Evolutionary conservation across 2,113 vertebrate genomes (phyloP).

Genomic region (Potamarius usumacintae): DNA sequence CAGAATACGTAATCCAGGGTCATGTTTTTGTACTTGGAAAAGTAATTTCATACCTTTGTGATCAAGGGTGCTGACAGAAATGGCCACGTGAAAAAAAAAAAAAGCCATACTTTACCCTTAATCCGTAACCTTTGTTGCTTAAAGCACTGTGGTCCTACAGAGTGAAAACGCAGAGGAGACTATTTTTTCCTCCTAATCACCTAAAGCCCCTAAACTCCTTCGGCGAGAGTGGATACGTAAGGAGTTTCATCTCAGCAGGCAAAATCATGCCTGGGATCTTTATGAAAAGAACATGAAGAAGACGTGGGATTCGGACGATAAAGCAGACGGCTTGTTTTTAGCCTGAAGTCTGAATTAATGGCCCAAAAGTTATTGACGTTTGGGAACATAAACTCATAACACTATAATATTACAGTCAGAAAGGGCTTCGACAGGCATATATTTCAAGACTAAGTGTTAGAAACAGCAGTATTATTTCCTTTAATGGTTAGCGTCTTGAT

Average conservation of each 20-base stretch:
- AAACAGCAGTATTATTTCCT: neutral
- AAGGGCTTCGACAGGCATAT: neutral
- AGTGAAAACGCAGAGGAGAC: constrained; percentile 11
- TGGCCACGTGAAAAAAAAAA: constrained; percentile 10
- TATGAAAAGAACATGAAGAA: neutral
- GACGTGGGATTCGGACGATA: constrained; percentile 10
- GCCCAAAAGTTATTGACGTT: constrained; percentile 35
- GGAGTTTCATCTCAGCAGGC: constrained; percentile 24
- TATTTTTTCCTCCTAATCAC: constrained; percentile 75
- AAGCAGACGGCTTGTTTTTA: constrained; percentile 38
- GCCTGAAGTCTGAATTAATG: constrained; percentile 42
- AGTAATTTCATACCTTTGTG: constrained; percentile 50
- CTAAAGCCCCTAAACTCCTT: constrained; percentile 71
- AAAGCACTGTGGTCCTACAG: neutral
- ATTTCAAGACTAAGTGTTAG: constrained; percentile 19
- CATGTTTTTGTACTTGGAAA: constrained; percentile 40
- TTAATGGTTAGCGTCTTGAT: neutral
- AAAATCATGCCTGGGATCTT: neutral
- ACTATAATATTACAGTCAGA: constrained; percentile 29
- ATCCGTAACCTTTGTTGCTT: constrained; percentile 47
- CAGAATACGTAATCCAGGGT: constrained; percentile 30
- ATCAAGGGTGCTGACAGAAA: constrained; percentile 45
- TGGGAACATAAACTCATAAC: constrained; percentile 9
- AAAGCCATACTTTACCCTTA: constrained; percentile 14
- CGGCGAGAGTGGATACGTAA: constrained; percentile 51